Conservation (phyloP, 2,113 vertebrate genomes). For the Podocnemis expansa region DNA sequence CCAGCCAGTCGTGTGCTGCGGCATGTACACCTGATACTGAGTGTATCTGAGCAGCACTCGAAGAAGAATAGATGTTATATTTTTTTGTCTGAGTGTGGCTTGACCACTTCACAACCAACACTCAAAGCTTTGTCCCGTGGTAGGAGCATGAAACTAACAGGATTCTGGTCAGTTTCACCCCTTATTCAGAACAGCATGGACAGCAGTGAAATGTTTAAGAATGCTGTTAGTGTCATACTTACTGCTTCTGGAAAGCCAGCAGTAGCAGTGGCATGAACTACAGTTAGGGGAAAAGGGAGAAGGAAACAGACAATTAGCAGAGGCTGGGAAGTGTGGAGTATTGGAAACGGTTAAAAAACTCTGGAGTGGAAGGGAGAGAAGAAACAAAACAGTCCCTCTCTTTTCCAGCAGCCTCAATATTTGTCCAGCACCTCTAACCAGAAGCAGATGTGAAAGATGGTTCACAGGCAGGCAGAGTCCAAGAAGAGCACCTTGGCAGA, state of each 20-base stretch:
- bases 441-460: not conserved
- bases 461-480: not conserved
- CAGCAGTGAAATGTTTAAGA: not conserved
- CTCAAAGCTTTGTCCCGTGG: not conserved
- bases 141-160: not conserved
- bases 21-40: no score
- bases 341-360: not conserved
- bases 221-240: not conserved
- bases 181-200: not conserved
- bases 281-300: not conserved
- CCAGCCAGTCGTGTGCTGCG: no score
- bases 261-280: fast-evolving
- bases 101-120: not conserved
- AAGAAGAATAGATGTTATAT: not conserved
- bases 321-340: not conserved
- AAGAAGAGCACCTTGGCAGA: not conserved
- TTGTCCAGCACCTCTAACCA: not conserved
- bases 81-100: not conserved
- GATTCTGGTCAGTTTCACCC: not conserved
- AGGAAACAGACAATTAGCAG: not conserved
- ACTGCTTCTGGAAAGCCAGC: not conserved
- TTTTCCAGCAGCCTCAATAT: not conserved
- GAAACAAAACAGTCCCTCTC: not conserved
- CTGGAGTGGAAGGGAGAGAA: not conserved
- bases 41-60: no score